These are phyloP conservation scores for Chrysolina oricalcia DNA, from an alignment of 2,888 invertebrate genomes.

Conservation along the genomic window DNA sequence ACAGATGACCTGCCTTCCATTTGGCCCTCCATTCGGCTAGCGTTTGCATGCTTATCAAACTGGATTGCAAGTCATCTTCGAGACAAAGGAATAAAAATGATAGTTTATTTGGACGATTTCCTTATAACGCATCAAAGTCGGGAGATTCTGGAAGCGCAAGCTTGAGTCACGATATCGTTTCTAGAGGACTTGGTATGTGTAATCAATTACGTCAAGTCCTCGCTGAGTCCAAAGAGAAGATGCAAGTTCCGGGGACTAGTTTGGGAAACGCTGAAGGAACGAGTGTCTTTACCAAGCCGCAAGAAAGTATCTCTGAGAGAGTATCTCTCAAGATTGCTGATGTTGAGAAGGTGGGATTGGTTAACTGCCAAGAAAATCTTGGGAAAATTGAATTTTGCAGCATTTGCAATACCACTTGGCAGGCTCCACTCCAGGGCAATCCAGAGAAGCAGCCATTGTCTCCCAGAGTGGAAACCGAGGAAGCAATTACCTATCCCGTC, in stretches of 20 bases:
- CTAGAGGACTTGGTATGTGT: conserved; percentile 38
- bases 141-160: conserved; percentile 7
- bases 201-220: conserved; percentile 41
- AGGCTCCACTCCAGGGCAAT: conserved; percentile 37
- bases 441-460: too few species aligned
- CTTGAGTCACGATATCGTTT: conserved; percentile 8
- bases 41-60: conserved; percentile 56
- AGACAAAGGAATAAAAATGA: conserved; percentile 45
- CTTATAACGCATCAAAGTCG: conserved; percentile 34
- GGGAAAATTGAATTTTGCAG: conserved; percentile 41
- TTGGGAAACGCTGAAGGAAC: conserved; percentile 40
- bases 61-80: conserved; percentile 55
- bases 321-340: conserved; percentile 30
- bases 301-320: conserved; percentile 29
- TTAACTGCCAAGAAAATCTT: conserved; percentile 26
- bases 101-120: conserved; percentile 59
- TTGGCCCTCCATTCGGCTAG: conserved; percentile 51
- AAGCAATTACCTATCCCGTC: too few species aligned
- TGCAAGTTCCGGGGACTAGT: conserved; percentile 36
- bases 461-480: too few species aligned
- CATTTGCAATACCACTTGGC: conserved; percentile 36
- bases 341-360: conserved; percentile 35
- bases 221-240: conserved; percentile 11
- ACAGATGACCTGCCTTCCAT: conserved; percentile 32
- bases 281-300: conserved; percentile 20